Percentiles rank a stretch among this genome's conserved stretches.
These are phyloP conservation scores for Melipona quadrifasciata DNA, from an alignment of 1,140 invertebrate genomes.

Conservation along the genomic window DNA sequence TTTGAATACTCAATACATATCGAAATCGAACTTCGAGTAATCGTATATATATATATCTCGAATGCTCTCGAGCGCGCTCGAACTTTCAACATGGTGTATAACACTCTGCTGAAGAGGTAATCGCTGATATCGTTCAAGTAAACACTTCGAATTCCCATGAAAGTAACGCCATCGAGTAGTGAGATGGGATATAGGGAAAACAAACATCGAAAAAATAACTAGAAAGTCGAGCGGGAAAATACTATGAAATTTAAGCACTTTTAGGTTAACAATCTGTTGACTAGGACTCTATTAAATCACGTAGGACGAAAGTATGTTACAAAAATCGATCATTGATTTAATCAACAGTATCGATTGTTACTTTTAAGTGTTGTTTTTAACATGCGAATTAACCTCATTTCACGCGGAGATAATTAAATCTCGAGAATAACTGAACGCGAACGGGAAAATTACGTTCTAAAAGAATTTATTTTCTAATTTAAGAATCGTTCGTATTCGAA, in stretches of 20 bases:
- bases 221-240: neutral
- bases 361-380: slow-evolving; percentile 10
- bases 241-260: neutral
- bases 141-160: neutral
- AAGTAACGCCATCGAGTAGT: neutral
- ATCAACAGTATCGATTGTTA: slow-evolving; percentile 15
- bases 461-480: neutral
- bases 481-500: neutral
- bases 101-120: neutral
- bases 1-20: neutral
- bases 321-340: slow-evolving; percentile 20
- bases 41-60: neutral
- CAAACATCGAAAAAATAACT: slow-evolving; percentile 9
- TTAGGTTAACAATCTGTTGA: neutral
- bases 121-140: neutral
- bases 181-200: neutral
- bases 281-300: neutral
- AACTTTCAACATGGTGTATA: neutral
- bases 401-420: neutral
- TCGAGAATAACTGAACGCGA: neutral
- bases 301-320: slow-evolving; percentile 14
- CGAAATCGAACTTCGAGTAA: neutral
- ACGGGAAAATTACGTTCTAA: neutral
- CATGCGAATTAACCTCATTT: neutral
- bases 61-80: neutral